Evolutionary conservation across 2,888 invertebrate genomes (phyloP).

Genomic region (Clanis bilineata): DNA sequence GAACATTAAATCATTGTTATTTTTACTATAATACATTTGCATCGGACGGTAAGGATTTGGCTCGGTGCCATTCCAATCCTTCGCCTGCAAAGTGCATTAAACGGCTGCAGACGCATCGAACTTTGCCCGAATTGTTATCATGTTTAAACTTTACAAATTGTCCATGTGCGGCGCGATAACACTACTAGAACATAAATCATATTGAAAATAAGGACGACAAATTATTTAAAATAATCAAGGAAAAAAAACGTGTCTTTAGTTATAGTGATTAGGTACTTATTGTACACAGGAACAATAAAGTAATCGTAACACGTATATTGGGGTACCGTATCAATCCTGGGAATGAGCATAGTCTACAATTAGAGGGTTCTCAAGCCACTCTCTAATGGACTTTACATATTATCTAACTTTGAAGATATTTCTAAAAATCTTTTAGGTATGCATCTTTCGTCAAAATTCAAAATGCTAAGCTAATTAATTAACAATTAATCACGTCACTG

Average conservation of each 20-base stretch:
- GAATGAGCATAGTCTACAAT: too few relatives aligned
- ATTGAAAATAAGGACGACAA: background rate
- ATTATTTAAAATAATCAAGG: background rate
- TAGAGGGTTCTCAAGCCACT: too few relatives aligned
- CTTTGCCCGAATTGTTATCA: conserved; percentile 13
- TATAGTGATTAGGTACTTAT: too few relatives aligned
- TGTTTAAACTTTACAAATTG: conserved; percentile 15
- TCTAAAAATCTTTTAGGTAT: too few relatives aligned
- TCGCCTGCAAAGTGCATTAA: conserved; percentile 2
- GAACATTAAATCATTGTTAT: conserved; percentile 20
- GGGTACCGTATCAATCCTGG: too few relatives aligned
- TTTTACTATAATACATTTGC: conserved; percentile 20
- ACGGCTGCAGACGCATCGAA: background rate
- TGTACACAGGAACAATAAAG: too few relatives aligned
- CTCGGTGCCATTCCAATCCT: conserved; percentile 15
- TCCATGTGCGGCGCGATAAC: background rate
- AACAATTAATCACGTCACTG: too few relatives aligned
- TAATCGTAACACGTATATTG: too few relatives aligned
- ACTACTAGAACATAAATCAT: background rate
- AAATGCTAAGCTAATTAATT: too few relatives aligned
- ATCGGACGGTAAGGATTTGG: conserved; percentile 20
- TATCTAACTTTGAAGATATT: too few relatives aligned
- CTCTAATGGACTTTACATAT: too few relatives aligned
- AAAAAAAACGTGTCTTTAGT: background rate
- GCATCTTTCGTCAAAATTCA: too few relatives aligned